Percentiles rank a stretch among this genome's conserved stretches.
These are phyloP conservation scores for Neria commutata DNA, from an alignment of 2,888 invertebrate genomes.

Conservation along the genomic window DNA sequence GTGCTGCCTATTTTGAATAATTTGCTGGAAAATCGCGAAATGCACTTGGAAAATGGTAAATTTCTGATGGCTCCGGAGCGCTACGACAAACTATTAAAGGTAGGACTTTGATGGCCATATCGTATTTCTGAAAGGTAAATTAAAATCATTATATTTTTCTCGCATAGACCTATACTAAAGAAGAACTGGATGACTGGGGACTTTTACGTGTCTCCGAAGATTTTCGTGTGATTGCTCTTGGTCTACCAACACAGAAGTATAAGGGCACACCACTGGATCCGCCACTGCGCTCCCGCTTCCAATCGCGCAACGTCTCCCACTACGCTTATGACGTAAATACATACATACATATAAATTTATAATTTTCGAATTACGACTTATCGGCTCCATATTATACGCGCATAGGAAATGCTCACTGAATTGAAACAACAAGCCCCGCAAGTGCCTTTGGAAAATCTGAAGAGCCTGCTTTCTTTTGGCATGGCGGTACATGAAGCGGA, in stretches of 20 bases:
- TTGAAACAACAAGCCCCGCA: slow-evolving; percentile 64
- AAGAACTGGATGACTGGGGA: slow-evolving; percentile 83
- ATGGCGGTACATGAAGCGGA: slow-evolving; percentile 81
- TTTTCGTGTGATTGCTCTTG: slow-evolving; percentile 92
- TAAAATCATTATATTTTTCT: slow-evolving; percentile 35
- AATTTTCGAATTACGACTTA: background rate
- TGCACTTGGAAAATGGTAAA: slow-evolving; percentile 97
- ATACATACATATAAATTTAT: background rate
- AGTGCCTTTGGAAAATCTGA: slow-evolving; percentile 61
- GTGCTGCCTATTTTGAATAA: slow-evolving; percentile 96
- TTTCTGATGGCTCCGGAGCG: slow-evolving; percentile 87
- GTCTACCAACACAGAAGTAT: slow-evolving; percentile 86
- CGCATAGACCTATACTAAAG: slow-evolving; percentile 78
- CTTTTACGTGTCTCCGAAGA: slow-evolving; percentile 91
- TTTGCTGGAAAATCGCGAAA: slow-evolving; percentile 94
- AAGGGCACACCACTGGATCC: slow-evolving; percentile 94
- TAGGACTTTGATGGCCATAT: slow-evolving; percentile 59
- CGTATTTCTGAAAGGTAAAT: background rate
- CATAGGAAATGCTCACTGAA: slow-evolving; percentile 66
- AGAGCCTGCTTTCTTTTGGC: slow-evolving; percentile 72
- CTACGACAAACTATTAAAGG: slow-evolving; percentile 88
- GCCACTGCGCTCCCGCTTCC: slow-evolving; percentile 92
- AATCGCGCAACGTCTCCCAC: slow-evolving; percentile 80
- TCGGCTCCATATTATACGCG: background rate
- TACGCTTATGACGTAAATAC: slow-evolving; percentile 45